Conservation (phyloP, 2,797 vertebrate species). For the Heterohyrax brucei region DNA sequence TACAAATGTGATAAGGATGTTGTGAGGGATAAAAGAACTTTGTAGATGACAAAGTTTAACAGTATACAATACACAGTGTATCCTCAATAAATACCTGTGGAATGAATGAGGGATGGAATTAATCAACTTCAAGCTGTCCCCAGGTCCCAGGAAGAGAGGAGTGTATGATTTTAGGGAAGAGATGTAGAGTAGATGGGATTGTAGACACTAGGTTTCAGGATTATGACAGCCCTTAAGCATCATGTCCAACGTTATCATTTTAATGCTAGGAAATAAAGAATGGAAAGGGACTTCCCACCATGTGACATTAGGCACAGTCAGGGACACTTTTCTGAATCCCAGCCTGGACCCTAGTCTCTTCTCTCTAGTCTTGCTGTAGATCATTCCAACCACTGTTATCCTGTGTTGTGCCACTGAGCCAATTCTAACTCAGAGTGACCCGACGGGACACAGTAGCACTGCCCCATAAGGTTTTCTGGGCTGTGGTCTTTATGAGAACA, state of each 20-base stretch:
- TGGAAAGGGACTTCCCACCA: accelerated
- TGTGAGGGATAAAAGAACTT: background rate
- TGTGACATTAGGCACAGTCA: background rate
- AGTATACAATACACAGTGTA: accelerated
- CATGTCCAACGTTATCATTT: background rate
- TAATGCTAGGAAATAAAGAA: background rate
- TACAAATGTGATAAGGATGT: background rate
- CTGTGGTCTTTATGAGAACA: background rate
- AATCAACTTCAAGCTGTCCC: accelerated
- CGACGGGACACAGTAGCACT: too few species aligned
- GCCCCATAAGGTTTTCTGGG: background rate
- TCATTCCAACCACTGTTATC: too few species aligned
- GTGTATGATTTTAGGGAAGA: background rate
- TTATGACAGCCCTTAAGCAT: background rate
- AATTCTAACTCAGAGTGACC: too few species aligned
- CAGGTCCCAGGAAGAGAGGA: background rate
- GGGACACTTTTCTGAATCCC: background rate
- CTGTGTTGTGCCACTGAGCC: too few species aligned
- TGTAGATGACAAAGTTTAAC: accelerated
- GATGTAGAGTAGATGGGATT: too few species aligned
- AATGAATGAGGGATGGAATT: too few species aligned
- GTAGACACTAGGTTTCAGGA: too few species aligned
- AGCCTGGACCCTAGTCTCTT: accelerated
- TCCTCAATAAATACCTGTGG: background rate
- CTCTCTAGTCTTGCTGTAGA: background rate